phyloP scores from a whole-genome alignment of 2,113 vertebrate species.

The Agelaius phoeniceus region DNA sequence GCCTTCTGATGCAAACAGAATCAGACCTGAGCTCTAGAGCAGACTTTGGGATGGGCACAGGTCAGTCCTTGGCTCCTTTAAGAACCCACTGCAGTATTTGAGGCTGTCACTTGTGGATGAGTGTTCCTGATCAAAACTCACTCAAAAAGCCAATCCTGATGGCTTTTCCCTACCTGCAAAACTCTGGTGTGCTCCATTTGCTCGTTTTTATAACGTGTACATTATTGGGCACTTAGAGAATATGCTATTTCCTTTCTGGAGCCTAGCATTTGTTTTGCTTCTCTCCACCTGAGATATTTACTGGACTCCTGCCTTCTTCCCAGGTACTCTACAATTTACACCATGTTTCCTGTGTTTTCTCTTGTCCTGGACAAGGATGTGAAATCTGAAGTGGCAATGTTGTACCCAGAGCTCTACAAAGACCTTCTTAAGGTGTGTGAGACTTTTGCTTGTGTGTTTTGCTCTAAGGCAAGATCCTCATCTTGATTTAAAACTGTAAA shows the following conservation, averaged over 20 bases:
- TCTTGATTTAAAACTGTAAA: background rate
- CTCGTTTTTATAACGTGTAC: background rate
- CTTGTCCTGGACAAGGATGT: constrained; percentile 98
- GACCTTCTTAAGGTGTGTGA: constrained; percentile 90
- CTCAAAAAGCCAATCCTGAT: background rate
- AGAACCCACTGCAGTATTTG: background rate
- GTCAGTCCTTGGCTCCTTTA: background rate
- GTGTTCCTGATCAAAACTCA: background rate
- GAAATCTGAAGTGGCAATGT: constrained; percentile 97
- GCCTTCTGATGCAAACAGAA: background rate
- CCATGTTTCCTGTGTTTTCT: constrained; percentile 99
- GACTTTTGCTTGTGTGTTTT: background rate
- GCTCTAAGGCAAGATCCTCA: background rate
- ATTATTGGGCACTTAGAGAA: background rate
- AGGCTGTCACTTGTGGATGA: background rate
- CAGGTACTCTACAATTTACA: constrained; percentile 96
- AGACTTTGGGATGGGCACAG: background rate
- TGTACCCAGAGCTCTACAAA: constrained; percentile 97
- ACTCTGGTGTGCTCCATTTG: background rate
- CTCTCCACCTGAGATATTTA: background rate
- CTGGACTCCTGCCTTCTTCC: background rate
- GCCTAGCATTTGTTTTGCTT: background rate
- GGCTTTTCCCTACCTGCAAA: background rate
- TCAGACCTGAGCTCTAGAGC: background rate
- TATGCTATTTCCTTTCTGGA: background rate